Base-by-base conservation (phyloP, 2,888 invertebrate genomes). In the Tipula confusa region DNA sequence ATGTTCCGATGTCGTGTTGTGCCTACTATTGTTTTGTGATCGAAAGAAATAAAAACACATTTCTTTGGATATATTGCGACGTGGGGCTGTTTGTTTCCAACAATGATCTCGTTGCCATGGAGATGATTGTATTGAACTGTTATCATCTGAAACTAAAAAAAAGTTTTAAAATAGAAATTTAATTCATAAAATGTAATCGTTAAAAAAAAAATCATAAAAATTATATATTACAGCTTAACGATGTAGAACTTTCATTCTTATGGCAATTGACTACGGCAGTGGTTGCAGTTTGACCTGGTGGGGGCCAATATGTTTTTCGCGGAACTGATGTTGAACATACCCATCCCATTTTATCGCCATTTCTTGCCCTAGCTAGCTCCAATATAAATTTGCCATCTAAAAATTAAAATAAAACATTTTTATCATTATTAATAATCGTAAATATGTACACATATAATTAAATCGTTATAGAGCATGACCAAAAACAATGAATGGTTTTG, bases 51-150 rank as follows among this genome's bases (percentile, higher is more conserved):
- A 93, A 88, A 95, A 92, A 87, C 92, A 92, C 91, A 95, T 91
- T 90, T 94, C 94, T 88, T 93, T 93, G 88, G 94, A 94, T 86
- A 93, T 91, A 88, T 94, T 93, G 86, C 93, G 93, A 87, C 93
- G 93, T 84, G 96, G 96, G 86, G 93, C 91, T 85, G 93, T 91
- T 90, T 96, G 96, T 90, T 96, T 96, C 95, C 96, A 96, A 88
- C 95, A 94, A 90, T 96, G 96, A 90, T 96, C 96, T 86, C 96
- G 93, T 90, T 96, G 95, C 95, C 96, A 96, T 85, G 96, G 96
- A 87, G 96, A 96, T 86, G 96, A 96, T 89, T 96, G 96, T 88
- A 96, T 93, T 86, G 96, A 96, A 88, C 95, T 95, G 91, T 96
- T 96, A 90, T 96, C 96, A 91, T 96, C 96, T 87, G 96, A 96